Percentiles rank a stretch among this genome's conserved stretches.
phyloP scores from a whole-genome alignment of 2,888 invertebrate species.

The Copidosoma aretas region DNA sequence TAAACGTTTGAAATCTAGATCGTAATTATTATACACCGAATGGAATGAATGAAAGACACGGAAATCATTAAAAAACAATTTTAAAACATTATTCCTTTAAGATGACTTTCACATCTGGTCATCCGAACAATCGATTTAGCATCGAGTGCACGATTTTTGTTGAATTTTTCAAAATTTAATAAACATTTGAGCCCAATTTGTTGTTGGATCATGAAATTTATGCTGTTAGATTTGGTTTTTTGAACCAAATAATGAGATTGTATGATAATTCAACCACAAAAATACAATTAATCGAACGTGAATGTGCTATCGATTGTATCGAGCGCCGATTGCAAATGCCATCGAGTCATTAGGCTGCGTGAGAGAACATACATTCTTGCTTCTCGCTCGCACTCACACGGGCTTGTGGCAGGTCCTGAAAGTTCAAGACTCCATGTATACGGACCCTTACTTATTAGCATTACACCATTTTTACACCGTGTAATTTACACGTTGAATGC shows the following conservation, averaged over 20 bases:
- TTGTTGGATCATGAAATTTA: too few relatives aligned
- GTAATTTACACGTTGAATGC: too few relatives aligned
- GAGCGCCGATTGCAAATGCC: not conserved
- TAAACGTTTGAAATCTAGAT: not conserved
- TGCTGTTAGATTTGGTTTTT: not conserved
- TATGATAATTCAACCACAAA: too few relatives aligned
- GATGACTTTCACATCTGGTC: conserved; percentile 6
- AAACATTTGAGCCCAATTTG: too few relatives aligned
- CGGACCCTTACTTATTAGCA: too few relatives aligned
- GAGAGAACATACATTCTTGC: too few relatives aligned
- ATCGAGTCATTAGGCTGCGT: too few relatives aligned
- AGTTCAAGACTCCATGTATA: too few relatives aligned
- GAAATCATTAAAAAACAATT: not conserved
- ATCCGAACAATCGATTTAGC: conserved; percentile 33
- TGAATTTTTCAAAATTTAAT: not conserved
- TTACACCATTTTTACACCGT: too few relatives aligned
- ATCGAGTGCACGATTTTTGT: conserved; percentile 25
- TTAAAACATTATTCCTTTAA: not conserved
- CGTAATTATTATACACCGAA: not conserved
- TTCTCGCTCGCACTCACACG: too few relatives aligned
- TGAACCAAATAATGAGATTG: not conserved
- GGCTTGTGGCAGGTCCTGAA: too few relatives aligned
- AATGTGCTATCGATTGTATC: not conserved
- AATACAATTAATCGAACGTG: not conserved
- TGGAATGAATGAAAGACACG: not conserved